phyloP scores from a whole-genome alignment of 2,888 invertebrate genomes.

The Parascotia fuliginaria region DNA sequence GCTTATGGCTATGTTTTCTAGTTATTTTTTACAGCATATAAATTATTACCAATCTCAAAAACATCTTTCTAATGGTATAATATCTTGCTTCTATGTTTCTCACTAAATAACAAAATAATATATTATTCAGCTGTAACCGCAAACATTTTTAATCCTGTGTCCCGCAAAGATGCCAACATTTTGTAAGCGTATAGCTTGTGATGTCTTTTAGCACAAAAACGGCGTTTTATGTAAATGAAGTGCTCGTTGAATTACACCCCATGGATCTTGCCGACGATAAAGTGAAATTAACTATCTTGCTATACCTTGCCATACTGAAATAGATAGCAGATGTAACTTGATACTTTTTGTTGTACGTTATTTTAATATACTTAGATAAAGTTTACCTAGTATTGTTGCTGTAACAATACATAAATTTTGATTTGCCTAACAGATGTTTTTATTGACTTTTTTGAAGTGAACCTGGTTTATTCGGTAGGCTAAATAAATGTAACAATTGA shows the following conservation, averaged over 20 bases:
- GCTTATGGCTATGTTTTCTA: too few relatives aligned
- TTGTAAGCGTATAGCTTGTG: constrained; percentile 33
- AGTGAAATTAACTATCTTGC: constrained; percentile 44
- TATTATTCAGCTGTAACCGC: constrained; percentile 36
- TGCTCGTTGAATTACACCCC: constrained; percentile 34
- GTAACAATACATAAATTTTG: too few relatives aligned
- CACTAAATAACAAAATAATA: constrained; percentile 27
- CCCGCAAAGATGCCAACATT: constrained; percentile 16
- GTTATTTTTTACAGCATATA: too few relatives aligned
- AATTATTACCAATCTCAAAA: too few relatives aligned
- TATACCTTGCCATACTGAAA: constrained; percentile 25
- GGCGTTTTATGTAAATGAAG: constrained; percentile 45
- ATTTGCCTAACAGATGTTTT: too few relatives aligned
- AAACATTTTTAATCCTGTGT: constrained; percentile 34
- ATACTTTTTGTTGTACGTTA: constrained; percentile 4
- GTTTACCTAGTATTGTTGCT: too few relatives aligned
- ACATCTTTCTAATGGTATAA: too few relatives aligned
- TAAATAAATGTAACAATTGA: too few relatives aligned
- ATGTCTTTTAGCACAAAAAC: constrained; percentile 40
- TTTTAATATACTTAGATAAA: background rate
- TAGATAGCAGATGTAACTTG: constrained; percentile 28
- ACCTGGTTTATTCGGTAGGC: too few relatives aligned
- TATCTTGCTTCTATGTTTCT: background rate
- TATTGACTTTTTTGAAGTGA: too few relatives aligned
- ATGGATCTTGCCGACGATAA: constrained; percentile 38